Conservation (phyloP, 1,140 invertebrate species). For the Heterodera schachtii region DNA sequence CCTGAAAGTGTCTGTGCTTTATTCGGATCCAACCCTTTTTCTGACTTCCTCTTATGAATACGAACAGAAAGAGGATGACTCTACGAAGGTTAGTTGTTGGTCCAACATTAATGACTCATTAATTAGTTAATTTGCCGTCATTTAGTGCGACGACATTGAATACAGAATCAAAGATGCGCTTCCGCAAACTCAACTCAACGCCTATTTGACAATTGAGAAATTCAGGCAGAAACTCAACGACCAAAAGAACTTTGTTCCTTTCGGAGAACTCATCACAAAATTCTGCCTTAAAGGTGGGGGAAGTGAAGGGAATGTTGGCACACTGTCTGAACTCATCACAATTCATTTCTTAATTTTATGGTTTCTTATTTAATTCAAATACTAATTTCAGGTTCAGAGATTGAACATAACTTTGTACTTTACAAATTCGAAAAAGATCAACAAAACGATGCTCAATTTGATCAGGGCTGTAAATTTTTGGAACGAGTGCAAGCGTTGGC, state of each 20-base stretch:
- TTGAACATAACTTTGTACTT: slow-evolving; percentile 36
- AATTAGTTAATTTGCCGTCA: background rate
- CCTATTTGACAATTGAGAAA: slow-evolving; percentile 31
- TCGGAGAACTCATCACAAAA: slow-evolving; percentile 41
- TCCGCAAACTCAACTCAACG: slow-evolving; percentile 42
- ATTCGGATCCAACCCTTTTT: slow-evolving; percentile 47
- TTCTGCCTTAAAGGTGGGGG: slow-evolving; percentile 27
- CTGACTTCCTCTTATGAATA: slow-evolving; percentile 39
- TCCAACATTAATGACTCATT: background rate
- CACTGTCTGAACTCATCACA: too few species aligned
- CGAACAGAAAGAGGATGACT: background rate
- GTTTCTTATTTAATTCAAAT: slow-evolving; percentile 11
- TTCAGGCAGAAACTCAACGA: slow-evolving; percentile 37
- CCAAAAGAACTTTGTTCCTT: slow-evolving; percentile 42
- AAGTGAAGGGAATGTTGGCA: background rate
- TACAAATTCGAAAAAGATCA: slow-evolving; percentile 54
- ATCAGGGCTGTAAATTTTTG: slow-evolving; percentile 73
- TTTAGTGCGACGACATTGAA: slow-evolving; percentile 47
- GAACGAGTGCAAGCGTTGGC: slow-evolving; percentile 85
- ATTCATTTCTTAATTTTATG: background rate
- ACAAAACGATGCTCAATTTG: slow-evolving; percentile 74
- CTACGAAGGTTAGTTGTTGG: slow-evolving; percentile 4
- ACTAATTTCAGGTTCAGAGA: slow-evolving; percentile 18
- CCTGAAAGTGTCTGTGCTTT: slow-evolving; percentile 35
- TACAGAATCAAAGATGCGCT: slow-evolving; percentile 39